Base-by-base conservation (phyloP, 1,140 invertebrate species). In the Trichoplusia ni region DNA sequence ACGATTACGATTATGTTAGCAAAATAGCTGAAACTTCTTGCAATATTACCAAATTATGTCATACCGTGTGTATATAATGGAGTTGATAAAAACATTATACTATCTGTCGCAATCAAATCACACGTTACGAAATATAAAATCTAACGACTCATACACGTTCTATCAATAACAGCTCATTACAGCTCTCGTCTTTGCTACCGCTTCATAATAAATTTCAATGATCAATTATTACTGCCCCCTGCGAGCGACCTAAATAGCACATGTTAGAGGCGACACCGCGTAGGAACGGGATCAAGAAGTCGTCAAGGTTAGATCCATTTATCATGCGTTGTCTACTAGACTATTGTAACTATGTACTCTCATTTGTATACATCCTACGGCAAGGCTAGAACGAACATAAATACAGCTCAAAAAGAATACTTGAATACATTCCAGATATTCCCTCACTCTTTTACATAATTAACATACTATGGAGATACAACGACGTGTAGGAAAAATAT, bases 291-390 rank as follows among this genome's bases (percentile, higher is more conserved):
- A 86, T 82, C 81, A 86, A 88, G 81, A 82, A 82, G 82, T 80
- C 74, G 78, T 73, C 84, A 90, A 90, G 86, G 87, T 75, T 85
- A 74, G 78, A 90, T 85, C 84, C 77, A 90, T 90, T 87, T 84
- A 69, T 81, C 75, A 87, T 78, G 75, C 81, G 86, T 85, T 85
- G 79, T 76, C 79, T 76, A 68, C 73, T 72, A 79, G 70, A 72
- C 70, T 62, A 13, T 37, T 51, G 61, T 73, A 51, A 53, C 65
- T 69, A 74, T 71, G 69, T 68, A 68, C 62, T 71, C 62, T 71
- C 62, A 64, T 63, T 62, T 44, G 11, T 65, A 46, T 16, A 63
- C 53, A 62, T 64, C 44, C 63, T 51, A 64, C 44, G 29, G 51
- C 38, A 35, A 73, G 38, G 53, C 37, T 11, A 29, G 8, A 29